Evolutionary conservation across 1,140 invertebrate genomes (phyloP).

Genomic region (Apolygus lucorum): DNA sequence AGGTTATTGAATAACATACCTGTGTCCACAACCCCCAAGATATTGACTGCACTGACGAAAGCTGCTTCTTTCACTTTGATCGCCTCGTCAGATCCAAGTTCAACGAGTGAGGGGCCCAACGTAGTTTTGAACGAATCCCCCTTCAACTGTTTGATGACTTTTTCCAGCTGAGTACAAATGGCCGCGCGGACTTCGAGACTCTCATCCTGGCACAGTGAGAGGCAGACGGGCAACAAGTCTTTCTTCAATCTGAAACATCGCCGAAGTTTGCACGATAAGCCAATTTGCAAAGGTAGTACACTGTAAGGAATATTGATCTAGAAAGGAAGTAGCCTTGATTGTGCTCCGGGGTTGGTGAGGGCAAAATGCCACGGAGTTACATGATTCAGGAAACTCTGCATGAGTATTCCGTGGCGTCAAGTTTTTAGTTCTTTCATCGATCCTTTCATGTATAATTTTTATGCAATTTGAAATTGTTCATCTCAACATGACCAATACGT

Average conservation of each 20-base stretch:
- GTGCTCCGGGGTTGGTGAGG: too few species aligned
- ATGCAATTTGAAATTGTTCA: too few species aligned
- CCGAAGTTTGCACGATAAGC: neutral
- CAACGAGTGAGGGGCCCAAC: conserved; percentile 16
- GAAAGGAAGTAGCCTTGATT: too few species aligned
- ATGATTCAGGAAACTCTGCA: too few species aligned
- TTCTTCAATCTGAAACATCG: conserved; percentile 22
- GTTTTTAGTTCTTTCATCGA: too few species aligned
- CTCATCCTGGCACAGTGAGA: conserved; percentile 27
- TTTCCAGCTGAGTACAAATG: conserved; percentile 23
- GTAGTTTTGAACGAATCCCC: conserved; percentile 17
- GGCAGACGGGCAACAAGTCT: conserved; percentile 23
- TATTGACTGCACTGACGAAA: conserved; percentile 12
- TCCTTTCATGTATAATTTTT: too few species aligned
- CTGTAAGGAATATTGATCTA: neutral
- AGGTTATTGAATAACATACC: too few species aligned
- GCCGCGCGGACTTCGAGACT: conserved; percentile 19
- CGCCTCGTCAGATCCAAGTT: conserved; percentile 21
- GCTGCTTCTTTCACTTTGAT: conserved; percentile 25
- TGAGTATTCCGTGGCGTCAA: too few species aligned
- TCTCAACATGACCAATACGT: too few species aligned
- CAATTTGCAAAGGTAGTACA: neutral
- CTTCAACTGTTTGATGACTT: conserved; percentile 8
- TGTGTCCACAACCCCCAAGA: conserved; percentile 7
- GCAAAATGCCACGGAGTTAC: too few species aligned